Evolutionary conservation across 2,113 vertebrate genomes (phyloP), one percentile per base, ranked within the genome.

Genomic region (Calypte anna): DNA sequence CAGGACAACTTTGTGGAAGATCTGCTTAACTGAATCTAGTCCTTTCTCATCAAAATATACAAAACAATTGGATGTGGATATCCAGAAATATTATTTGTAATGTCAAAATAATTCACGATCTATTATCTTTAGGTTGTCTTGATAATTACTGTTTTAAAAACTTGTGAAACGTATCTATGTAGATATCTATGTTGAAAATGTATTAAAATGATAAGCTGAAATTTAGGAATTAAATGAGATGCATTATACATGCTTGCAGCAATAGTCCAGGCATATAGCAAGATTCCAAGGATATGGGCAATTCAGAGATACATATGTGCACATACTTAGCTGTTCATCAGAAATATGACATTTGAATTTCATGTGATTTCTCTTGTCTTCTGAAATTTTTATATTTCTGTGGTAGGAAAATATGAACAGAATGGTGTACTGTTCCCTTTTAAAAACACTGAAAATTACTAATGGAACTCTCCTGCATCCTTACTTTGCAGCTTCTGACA

Each of bases 121-220:
- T 69, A 59, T 6, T 20, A 48, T 72, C 61, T 84, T 76, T 76
- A 83, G 10, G 20, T 69, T 69, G 20, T 68, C 21, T 58, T 58
- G 23, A 55, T 83, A 86, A 86, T 79, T 70, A 46, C 8, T 3
- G 9, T 8, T 61, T n/a, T 54, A 21, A 17, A n/a, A 43, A 88
- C 36, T 11, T 67, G 23, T 55, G 76, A 88, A 90, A 70, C 17
- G 30, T 15, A 82, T 50, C 20, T 58, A 51, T 27, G 33, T n/a
- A 44, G 13, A 15, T 36, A 67, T 28, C 7, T 67, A 77, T 61
- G 10, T 16, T 50, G 54, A 22, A 86, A 86, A 15, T 46, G 27
- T 86, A 53, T 81, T 90, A 88, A 88, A 93, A 96, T 40, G 24
- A 80, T 43, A 93, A 94, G 55, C 23, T 13, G 44, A 89, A 89